Evolutionary conservation across 2,888 invertebrate genomes (phyloP), one percentile per base, ranked within the genome.

Genomic region (Bibio marci): DNA sequence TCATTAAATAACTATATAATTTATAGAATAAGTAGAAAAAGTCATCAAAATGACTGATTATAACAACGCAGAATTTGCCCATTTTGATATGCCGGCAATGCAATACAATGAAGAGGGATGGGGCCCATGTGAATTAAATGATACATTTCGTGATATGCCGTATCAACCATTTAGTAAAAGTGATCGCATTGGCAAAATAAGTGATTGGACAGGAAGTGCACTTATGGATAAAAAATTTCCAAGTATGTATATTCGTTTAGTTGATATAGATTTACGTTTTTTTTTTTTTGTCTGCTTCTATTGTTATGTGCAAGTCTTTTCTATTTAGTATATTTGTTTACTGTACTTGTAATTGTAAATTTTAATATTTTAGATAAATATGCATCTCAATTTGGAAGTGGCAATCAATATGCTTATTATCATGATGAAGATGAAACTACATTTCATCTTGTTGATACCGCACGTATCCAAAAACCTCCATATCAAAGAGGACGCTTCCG

Each of bases 401-500:
- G 90, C 33, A 91, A 82, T 53, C 95, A 95, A 51, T 98, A 98
- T 63, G 90, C 97, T 0, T 99, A 98, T 61, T 92, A 87, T 58
- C 97, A 97, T 52, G 98, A 98, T 52, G 97, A 98, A 58, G 98
- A 98, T 57, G 98, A 99, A 60, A 86, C 87, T 48, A 86, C 90
- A 37, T 99, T 98, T 74, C 97, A 97, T 60, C 66, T 98, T 65
- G 98, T 98, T 48, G 95, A 97, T 55, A 92, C 90, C 1, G 81
- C 91, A 1, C 73, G 87, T 26, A 75, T 85, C 2, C 83, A 83
- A 52, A 87, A 87, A 54, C 88, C 88, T 3, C 81, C 87, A 12
- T 94, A 94, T 62, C 94, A 94, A 58, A 75, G 94, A 12, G 88
- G 90, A 6, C 76, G 91, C 13, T 87, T 86, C 62, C 76, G 88